Percentiles rank a stretch among this genome's conserved stretches.
These are phyloP conservation scores for Dendronephthya gigantea DNA, from an alignment of 64 coral and sea anemone species.

Conservation along the genomic window DNA sequence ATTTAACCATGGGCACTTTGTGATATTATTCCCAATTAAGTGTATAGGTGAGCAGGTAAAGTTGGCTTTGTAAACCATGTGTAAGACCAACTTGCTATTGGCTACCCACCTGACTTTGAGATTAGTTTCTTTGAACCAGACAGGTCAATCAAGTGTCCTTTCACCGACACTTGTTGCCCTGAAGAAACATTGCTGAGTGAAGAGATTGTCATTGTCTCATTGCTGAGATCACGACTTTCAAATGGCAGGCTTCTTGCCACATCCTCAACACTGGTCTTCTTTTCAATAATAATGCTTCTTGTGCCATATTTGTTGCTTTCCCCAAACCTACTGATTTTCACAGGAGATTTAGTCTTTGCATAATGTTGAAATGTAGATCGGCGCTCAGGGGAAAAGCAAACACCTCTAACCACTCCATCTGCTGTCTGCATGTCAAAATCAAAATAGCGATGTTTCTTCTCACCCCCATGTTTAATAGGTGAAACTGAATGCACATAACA, in stretches of 20 bases:
- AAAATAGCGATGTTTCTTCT: background rate
- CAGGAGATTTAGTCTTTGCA: background rate
- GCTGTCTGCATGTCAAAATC: background rate
- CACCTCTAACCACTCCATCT: too few relatives aligned
- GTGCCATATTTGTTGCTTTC: background rate
- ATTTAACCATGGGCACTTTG: too few relatives aligned
- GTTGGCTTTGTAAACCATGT: too few relatives aligned
- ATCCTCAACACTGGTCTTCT: background rate
- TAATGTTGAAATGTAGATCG: background rate
- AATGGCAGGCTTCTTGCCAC: background rate
- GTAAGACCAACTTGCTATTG: too few relatives aligned
- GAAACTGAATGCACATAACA: background rate
- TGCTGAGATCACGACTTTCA: background rate
- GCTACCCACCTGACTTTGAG: background rate
- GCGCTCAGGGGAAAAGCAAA: background rate
- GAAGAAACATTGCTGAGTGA: constrained; percentile 6
- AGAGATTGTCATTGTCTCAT: background rate
- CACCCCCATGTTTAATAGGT: background rate
- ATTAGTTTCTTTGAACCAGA: background rate
- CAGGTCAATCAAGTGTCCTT: background rate
- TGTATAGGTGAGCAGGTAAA: background rate
- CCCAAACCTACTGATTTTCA: background rate
- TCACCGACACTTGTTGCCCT: background rate
- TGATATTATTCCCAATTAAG: too few relatives aligned
- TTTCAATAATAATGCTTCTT: background rate